Conservation (phyloP, 1,140 invertebrate species). For the Drosophila cardini region DNA sequence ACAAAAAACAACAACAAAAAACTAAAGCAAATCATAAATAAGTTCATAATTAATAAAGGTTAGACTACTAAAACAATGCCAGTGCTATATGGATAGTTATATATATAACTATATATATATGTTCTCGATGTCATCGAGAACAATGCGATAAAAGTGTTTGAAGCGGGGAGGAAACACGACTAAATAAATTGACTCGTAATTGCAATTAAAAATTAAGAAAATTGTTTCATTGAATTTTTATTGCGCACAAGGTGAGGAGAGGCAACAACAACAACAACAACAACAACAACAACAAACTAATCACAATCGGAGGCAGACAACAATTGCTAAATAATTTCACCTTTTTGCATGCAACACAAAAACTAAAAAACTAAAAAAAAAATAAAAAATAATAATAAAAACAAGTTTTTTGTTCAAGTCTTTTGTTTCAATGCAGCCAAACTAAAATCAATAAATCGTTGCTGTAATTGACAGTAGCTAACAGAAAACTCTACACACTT, state of each 20-base stretch:
- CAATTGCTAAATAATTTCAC: constrained; percentile 43
- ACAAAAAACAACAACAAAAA: constrained; percentile 4
- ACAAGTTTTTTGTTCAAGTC: constrained; percentile 45
- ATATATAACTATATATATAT: not conserved
- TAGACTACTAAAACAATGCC: constrained; percentile 9
- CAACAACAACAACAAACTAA: not conserved
- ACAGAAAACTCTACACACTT: not conserved
- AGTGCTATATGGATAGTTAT: not conserved
- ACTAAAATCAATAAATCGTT: constrained; percentile 27
- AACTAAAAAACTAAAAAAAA: no score
- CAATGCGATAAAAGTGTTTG: constrained; percentile 26
- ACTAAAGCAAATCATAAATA: constrained; percentile 16
- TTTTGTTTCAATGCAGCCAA: constrained; percentile 40
- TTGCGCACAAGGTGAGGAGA: constrained; percentile 48
- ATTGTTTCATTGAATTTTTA: constrained; percentile 48
- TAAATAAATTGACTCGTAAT: constrained; percentile 24
- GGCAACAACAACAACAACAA: constrained; percentile 1
- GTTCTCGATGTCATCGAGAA: constrained; percentile 2
- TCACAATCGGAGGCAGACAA: constrained; percentile 30
- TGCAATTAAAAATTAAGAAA: constrained; percentile 49
- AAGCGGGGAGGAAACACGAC: constrained; percentile 7
- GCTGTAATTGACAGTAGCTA: constrained; percentile 14
- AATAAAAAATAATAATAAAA: not conserved
- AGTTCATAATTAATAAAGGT: constrained; percentile 34
- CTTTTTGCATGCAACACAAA: constrained; percentile 33